Conservation (phyloP, 1,140 invertebrate genomes). For the Brachionus plicatilis region DNA sequence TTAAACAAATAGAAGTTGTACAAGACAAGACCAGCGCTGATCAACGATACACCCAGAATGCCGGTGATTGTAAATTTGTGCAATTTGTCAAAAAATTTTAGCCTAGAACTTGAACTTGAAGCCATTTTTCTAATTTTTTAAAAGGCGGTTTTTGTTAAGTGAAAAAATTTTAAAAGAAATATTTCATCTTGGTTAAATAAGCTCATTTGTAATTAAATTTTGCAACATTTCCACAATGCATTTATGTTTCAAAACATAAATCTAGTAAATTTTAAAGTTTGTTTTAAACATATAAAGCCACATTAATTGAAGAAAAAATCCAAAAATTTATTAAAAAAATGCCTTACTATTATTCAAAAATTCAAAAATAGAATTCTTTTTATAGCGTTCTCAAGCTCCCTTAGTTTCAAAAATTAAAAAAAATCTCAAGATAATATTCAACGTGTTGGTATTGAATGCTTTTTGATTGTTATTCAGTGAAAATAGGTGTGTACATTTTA, state of each 20-base stretch:
- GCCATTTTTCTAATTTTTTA: not conserved
- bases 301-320: not conserved
- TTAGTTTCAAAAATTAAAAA: not conserved
- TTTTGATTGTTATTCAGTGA: not conserved
- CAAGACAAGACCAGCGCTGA: conserved; percentile 1
- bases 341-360: not conserved
- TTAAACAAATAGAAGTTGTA: conserved; percentile 39
- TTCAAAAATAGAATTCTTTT: not conserved
- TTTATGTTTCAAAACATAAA: not conserved
- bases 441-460: too few relatives aligned
- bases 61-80: not conserved
- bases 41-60: not conserved
- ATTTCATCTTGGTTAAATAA: not conserved
- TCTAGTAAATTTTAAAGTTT: not conserved
- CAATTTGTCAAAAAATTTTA: conserved; percentile 18
- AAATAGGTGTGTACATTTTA: not conserved
- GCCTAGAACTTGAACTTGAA: not conserved
- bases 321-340: not conserved
- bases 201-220: not conserved
- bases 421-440: not conserved
- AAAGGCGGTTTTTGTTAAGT: not conserved
- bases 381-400: not conserved
- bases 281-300: not conserved
- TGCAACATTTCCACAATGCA: not conserved
- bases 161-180: not conserved